A percentile compares a stretch with the other conserved stretches of the same genome.
These are phyloP conservation scores for Distichodus sexfasciatus DNA, from an alignment of 2,797 vertebrate genomes.

Conservation along the genomic window DNA sequence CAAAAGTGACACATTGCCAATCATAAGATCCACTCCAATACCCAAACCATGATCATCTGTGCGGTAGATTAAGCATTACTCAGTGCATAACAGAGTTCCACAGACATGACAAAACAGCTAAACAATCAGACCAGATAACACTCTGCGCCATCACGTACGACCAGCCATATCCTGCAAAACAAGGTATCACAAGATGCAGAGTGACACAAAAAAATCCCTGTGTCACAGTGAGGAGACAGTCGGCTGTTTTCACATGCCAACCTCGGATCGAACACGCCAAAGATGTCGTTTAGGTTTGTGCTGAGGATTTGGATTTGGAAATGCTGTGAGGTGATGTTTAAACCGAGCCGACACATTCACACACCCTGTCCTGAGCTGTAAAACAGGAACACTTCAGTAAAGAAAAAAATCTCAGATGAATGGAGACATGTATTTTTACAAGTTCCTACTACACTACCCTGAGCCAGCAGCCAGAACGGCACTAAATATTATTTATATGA, in stretches of 20 bases:
- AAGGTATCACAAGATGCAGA: neutral
- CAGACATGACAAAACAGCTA: slow-evolving; percentile 1
- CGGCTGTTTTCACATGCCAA: neutral
- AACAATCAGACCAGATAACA: neutral
- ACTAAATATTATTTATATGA: too few relatives aligned
- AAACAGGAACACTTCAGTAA: too few relatives aligned
- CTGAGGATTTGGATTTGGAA: too few relatives aligned
- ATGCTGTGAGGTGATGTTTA: too few relatives aligned
- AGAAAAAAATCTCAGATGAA: too few relatives aligned
- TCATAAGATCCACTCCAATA: slow-evolving; percentile 18
- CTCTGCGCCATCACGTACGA: neutral
- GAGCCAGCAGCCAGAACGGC: too few relatives aligned
- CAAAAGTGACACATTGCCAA: slow-evolving; percentile 13
- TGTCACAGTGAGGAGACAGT: neutral
- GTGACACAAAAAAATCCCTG: neutral
- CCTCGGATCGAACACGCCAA: too few relatives aligned
- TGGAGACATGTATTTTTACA: too few relatives aligned
- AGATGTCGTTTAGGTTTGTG: too few relatives aligned
- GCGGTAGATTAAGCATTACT: slow-evolving; percentile 15
- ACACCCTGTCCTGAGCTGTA: too few relatives aligned
- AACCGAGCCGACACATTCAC: too few relatives aligned
- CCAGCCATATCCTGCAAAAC: neutral
- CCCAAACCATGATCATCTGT: slow-evolving; percentile 16
- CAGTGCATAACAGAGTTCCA: slow-evolving; percentile 3
- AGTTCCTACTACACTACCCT: too few relatives aligned